Percentiles rank a stretch among this genome's conserved stretches.
These are phyloP conservation scores for Leptonema lineaticorne DNA, from an alignment of 1,140 invertebrate species.

Conservation along the genomic window DNA sequence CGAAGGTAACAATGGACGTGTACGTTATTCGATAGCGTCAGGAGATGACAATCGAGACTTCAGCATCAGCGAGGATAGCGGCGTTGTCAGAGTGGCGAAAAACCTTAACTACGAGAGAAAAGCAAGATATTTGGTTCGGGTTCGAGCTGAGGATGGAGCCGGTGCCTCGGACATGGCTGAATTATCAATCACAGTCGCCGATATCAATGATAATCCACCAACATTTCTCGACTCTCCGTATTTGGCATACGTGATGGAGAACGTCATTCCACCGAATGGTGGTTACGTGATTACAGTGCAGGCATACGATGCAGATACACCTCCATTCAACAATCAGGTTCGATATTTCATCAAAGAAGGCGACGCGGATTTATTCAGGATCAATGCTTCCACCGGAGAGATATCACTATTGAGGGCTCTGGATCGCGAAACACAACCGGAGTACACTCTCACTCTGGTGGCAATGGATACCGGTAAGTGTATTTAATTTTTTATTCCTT, in stretches of 20 bases:
- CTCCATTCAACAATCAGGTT: constrained; percentile 84
- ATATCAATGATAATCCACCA: constrained; percentile 94
- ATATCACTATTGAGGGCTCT: constrained; percentile 78
- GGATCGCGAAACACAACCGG: constrained; percentile 79
- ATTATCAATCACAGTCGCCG: constrained; percentile 72
- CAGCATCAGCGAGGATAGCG: constrained; percentile 85
- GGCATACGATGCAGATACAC: constrained; percentile 88
- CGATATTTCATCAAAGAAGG: constrained; percentile 91
- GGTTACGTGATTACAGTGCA: constrained; percentile 79
- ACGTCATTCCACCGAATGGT: constrained; percentile 73
- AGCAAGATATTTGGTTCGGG: constrained; percentile 76
- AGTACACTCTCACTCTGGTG: constrained; percentile 81
- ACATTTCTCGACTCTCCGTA: constrained; percentile 90
- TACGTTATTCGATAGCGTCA: constrained; percentile 83
- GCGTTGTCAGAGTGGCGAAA: constrained; percentile 84
- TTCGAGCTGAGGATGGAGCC: constrained; percentile 87
- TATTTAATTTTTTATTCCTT: constrained; percentile 9
- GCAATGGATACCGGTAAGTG: constrained; percentile 90
- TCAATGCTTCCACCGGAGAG: constrained; percentile 86
- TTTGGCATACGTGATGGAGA: constrained; percentile 89
- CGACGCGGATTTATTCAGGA: constrained; percentile 82
- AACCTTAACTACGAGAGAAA: constrained; percentile 90
- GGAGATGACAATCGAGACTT: constrained; percentile 91
- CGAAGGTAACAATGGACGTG: constrained; percentile 82
- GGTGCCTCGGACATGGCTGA: constrained; percentile 72